Percentiles rank a stretch among this genome's conserved stretches.
Conservation (phyloP, 1,140 invertebrate species). For the Drosophila truncata region DNA sequence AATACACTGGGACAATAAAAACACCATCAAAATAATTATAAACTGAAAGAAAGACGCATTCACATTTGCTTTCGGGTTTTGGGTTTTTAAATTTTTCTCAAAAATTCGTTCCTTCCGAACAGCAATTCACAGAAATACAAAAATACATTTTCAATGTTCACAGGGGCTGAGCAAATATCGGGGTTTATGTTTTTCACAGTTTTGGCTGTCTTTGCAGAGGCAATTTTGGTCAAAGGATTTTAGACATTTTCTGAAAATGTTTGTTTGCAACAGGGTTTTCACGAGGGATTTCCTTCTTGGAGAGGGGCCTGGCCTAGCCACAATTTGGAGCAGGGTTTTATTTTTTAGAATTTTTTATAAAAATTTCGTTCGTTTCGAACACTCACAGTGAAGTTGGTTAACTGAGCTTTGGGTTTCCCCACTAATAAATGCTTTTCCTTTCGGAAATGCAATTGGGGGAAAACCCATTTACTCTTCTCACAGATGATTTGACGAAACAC, state of each 20-base stretch:
- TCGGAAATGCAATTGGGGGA: not conserved
- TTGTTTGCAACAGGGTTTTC: constrained; percentile 38
- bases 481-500: constrained; percentile 79
- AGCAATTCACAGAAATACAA: constrained; percentile 48
- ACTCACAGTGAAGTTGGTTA: constrained; percentile 54
- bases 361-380: constrained; percentile 60
- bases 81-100: constrained; percentile 60
- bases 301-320: constrained; percentile 37
- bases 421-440: not conserved
- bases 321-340: constrained; percentile 7
- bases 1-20: constrained; percentile 5
- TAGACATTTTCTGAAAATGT: constrained; percentile 75
- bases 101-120: constrained; percentile 62
- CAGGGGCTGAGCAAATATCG: constrained; percentile 10
- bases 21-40: not conserved
- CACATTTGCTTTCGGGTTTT: constrained; percentile 55
- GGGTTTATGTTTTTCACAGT: constrained; percentile 46
- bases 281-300: constrained; percentile 1
- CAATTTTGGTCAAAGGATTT: constrained; percentile 57
- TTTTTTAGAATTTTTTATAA: constrained; percentile 65
- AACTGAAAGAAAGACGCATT: constrained; percentile 26
- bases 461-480: constrained; percentile 40
- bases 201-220: constrained; percentile 61
- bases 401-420: constrained; percentile 13
- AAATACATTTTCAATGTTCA: constrained; percentile 33